Evolutionary conservation across 2,113 vertebrate species (phyloP).

Genomic region (Trematocara macrostoma): DNA sequence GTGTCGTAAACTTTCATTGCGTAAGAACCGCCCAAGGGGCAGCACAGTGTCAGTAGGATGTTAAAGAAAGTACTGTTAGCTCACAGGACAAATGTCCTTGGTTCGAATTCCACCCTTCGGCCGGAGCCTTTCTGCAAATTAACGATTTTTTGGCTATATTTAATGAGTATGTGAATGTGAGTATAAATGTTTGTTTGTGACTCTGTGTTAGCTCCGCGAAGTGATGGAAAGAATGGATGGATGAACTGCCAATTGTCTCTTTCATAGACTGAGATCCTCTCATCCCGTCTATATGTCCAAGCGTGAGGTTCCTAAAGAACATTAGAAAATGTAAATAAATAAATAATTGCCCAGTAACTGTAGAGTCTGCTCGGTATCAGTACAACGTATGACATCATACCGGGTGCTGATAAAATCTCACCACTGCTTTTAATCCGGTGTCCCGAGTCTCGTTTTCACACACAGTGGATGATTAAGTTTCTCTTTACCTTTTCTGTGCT

Average conservation of each 20-base stretch:
- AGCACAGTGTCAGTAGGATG: not conserved
- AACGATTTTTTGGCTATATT: fast-evolving
- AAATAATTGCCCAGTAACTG: constrained; percentile 65
- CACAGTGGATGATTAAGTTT: constrained; percentile 37
- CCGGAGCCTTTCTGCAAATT: not conserved
- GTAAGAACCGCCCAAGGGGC: not conserved
- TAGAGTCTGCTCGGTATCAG: constrained; percentile 62
- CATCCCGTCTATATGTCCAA: not conserved
- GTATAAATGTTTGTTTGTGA: not conserved
- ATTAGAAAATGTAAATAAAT: constrained; percentile 67
- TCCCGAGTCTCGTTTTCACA: constrained; percentile 35
- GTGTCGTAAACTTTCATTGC: not conserved
- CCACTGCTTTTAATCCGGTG: constrained; percentile 47
- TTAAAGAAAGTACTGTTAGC: not conserved
- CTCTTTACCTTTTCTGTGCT: not conserved
- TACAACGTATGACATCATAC: constrained; percentile 59
- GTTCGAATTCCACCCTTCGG: not conserved
- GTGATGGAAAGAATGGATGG: too few species aligned
- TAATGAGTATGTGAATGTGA: not conserved
- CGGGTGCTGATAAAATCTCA: constrained; percentile 34
- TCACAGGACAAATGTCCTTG: not conserved
- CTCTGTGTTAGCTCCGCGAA: not conserved
- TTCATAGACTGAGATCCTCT: not conserved
- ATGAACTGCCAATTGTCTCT: not conserved
- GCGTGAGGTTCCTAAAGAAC: not conserved